Conservation (phyloP, 2,113 vertebrate species). For the Halcyon malimbica region DNA sequence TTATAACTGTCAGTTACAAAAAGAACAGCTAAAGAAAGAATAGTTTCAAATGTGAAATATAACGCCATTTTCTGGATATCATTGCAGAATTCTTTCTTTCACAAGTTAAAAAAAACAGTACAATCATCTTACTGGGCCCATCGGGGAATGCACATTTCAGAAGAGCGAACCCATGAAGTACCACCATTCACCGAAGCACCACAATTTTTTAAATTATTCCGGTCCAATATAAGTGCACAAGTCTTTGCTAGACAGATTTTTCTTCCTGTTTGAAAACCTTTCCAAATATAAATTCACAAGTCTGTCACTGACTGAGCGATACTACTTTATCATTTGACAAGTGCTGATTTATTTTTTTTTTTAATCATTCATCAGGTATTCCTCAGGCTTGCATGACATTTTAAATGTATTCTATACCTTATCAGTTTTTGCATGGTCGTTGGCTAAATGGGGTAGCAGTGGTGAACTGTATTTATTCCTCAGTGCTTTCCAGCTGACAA, state of each 20-base stretch:
- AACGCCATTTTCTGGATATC: neutral
- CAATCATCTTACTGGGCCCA: neutral
- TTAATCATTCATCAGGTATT: conserved; percentile 28
- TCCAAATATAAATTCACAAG: neutral
- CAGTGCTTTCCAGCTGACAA: conserved; percentile 40
- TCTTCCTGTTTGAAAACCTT: neutral
- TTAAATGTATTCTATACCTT: neutral
- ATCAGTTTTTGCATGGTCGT: neutral
- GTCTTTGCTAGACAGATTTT: neutral
- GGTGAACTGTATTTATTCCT: conserved; percentile 26
- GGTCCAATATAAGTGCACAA: neutral
- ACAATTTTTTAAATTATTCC: neutral
- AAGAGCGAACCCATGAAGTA: neutral
- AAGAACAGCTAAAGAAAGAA: neutral
- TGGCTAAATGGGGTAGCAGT: conserved; percentile 12
- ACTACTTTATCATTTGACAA: conserved; percentile 61
- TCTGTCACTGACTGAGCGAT: conserved; percentile 14
- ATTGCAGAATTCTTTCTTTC: neutral
- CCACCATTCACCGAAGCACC: neutral
- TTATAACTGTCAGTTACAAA: neutral
- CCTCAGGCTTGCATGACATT: neutral
- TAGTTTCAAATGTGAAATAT: neutral
- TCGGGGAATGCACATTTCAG: neutral
- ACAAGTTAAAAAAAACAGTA: neutral
- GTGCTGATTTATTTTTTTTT: neutral